phyloP scores from a whole-genome alignment of 92 coral and sea anemone genomes.

The Umimayanthus chanpuru region DNA sequence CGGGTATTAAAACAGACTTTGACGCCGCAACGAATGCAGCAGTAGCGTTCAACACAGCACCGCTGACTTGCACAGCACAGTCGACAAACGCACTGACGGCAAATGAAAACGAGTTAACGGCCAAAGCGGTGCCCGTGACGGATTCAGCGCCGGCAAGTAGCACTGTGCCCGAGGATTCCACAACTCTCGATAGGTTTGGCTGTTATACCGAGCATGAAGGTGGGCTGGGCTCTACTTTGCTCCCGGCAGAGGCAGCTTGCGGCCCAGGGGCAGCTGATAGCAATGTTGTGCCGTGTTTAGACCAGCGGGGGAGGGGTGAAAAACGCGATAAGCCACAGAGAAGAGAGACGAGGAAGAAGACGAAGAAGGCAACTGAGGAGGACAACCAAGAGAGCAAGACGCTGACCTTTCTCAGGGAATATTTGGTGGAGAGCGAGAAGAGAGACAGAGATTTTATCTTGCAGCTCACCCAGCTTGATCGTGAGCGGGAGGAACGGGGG shows the following conservation, averaged over 20 bases:
- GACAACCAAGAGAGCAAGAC: conserved; percentile 50
- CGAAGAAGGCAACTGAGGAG: conserved; percentile 46
- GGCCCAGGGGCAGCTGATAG: conserved; percentile 1
- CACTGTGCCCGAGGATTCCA: conserved; percentile 46
- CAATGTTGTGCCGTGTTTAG: neutral
- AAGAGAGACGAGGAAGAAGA: conserved; percentile 49
- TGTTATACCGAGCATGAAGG: conserved; percentile 1
- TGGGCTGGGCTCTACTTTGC: neutral
- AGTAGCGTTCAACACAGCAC: neutral
- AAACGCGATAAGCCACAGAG: conserved; percentile 42
- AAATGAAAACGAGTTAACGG: neutral
- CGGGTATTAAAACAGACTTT: neutral
- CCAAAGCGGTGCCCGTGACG: neutral
- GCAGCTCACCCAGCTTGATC: conserved; percentile 55
- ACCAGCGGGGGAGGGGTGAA: conserved; percentile 13
- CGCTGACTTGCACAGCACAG: neutral
- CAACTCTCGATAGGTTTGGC: conserved; percentile 34
- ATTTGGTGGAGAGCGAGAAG: conserved; percentile 61
- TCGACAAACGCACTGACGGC: conserved; percentile 2
- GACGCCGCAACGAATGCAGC: neutral
- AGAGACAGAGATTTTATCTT: conserved; percentile 59
- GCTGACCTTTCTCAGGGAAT: conserved; percentile 47
- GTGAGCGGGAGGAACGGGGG: conserved; percentile 59
- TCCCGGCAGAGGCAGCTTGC: neutral
- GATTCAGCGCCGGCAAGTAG: conserved; percentile 17